Conservation (phyloP, 2,797 vertebrate genomes). For the Chaetophractus vellerosus region DNA sequence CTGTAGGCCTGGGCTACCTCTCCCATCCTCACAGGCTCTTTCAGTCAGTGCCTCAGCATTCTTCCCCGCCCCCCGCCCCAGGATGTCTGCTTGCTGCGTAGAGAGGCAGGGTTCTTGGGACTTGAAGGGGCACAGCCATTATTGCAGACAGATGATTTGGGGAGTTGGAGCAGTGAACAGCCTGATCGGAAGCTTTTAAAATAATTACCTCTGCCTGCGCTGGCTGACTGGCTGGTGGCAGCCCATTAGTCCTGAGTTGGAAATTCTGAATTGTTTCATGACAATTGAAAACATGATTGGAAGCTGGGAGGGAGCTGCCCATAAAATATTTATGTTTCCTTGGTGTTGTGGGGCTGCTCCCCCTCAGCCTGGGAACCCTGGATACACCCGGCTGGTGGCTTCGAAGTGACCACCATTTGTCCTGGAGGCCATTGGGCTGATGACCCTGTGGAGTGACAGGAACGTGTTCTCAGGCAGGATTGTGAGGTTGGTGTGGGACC, state of each 20-base stretch:
- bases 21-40: neutral
- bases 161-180: slow-evolving; percentile 71
- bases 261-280: slow-evolving; percentile 84
- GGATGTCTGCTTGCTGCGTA: neutral
- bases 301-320: slow-evolving; percentile 72
- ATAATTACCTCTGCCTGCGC: slow-evolving; percentile 84
- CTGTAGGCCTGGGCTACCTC: neutral
- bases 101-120: neutral
- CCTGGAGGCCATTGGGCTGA: neutral
- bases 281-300: slow-evolving; percentile 74
- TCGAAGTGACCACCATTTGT: neutral
- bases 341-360: neutral
- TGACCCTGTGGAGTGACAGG: slow-evolving; percentile 20
- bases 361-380: slow-evolving; percentile 14
- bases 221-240: slow-evolving; percentile 67
- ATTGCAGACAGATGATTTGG: slow-evolving; percentile 69
- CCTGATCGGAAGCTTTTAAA: slow-evolving; percentile 85
- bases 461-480: neutral
- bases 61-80: neutral
- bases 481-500: neutral
- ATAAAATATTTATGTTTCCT: slow-evolving; percentile 84
- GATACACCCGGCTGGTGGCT: neutral
- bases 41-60: neutral
- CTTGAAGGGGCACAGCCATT: neutral
- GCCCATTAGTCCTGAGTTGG: slow-evolving; percentile 79